Evolutionary conservation across 2,797 vertebrate species (phyloP).

Genomic region (Falco novaeseelandiae): DNA sequence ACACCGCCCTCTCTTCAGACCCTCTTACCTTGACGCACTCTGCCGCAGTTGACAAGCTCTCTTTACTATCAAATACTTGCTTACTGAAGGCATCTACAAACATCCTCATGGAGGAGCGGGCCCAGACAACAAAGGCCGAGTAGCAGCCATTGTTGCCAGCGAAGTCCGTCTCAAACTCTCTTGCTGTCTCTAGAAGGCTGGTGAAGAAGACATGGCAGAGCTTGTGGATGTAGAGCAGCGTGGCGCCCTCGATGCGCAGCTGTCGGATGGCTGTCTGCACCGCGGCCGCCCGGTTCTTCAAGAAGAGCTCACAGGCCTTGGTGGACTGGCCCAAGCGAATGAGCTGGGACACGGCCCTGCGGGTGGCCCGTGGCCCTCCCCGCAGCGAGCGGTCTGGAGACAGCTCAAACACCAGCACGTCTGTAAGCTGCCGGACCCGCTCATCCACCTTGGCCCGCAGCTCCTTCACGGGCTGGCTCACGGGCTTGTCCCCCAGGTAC

Average conservation of each 20-base stretch:
- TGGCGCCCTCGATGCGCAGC: constrained; percentile 96
- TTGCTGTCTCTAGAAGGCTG: constrained; percentile 93
- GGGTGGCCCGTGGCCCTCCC: constrained; percentile 91
- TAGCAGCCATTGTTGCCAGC: constrained; percentile 94
- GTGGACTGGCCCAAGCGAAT: constrained; percentile 96
- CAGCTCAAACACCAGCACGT: constrained; percentile 94
- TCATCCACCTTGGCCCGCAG: constrained; percentile 88
- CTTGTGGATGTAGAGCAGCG: constrained; percentile 96
- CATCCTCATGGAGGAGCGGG: constrained; percentile 89
- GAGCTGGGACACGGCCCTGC: constrained; percentile 93
- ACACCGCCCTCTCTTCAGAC: not conserved
- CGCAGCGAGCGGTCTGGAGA: constrained; percentile 93
- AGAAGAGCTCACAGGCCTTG: constrained; percentile 94
- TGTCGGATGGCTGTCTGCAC: constrained; percentile 95
- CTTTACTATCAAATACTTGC: constrained; percentile 98
- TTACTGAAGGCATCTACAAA: constrained; percentile 98
- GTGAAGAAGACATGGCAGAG: constrained; percentile 99
- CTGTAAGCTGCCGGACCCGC: constrained; percentile 90
- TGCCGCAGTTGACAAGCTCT: constrained; percentile 93
- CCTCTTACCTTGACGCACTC: constrained; percentile 89
- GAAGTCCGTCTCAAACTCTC: constrained; percentile 96
- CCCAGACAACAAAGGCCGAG: constrained; percentile 97
- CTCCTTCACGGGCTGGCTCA: constrained; percentile 87
- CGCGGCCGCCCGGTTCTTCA: constrained; percentile 91
- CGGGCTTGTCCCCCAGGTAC: constrained; percentile 87